phyloP scores from a whole-genome alignment of 2,113 vertebrate genomes.

The Kryptolebias marmoratus region DNA sequence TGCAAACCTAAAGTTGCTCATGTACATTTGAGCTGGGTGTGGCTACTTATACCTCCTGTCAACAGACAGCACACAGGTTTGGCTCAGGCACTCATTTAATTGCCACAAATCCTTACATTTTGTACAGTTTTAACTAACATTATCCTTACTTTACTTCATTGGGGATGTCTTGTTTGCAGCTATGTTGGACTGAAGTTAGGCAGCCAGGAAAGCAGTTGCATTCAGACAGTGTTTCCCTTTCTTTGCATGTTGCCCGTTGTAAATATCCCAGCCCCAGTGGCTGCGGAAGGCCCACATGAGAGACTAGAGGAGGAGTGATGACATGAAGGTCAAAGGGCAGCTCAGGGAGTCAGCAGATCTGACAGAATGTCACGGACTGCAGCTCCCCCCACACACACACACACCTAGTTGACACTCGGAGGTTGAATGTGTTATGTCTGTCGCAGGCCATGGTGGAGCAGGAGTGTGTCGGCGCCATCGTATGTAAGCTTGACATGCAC shows the following conservation, averaged over 20 bases:
- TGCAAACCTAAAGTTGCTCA: neutral
- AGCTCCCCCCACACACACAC: neutral
- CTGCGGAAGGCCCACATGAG: slow-evolving; percentile 22
- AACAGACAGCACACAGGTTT: no score
- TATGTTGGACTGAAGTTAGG: neutral
- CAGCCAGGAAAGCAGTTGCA: neutral
- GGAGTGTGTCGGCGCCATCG: slow-evolving; percentile 99
- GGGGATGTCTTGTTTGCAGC: neutral
- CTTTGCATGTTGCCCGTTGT: slow-evolving; percentile 22
- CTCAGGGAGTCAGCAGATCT: slow-evolving; percentile 13
- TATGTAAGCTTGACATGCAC: slow-evolving; percentile 99
- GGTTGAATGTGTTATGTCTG: slow-evolving; percentile 26
- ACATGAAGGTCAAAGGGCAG: slow-evolving; percentile 52
- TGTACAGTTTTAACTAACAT: no score
- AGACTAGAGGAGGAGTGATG: slow-evolving; percentile 44
- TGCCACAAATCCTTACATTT: neutral
- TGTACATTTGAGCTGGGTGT: slow-evolving; percentile 22
- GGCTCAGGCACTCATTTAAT: neutral
- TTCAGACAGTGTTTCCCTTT: neutral
- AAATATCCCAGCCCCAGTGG: slow-evolving; percentile 41
- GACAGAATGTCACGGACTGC: slow-evolving; percentile 28
- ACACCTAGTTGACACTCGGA: neutral
- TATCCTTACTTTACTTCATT: neutral
- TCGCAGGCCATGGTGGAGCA: slow-evolving; percentile 97
- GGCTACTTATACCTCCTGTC: slow-evolving; percentile 31